Conservation (phyloP, 2,888 invertebrate species). For the Petrophora chlorosata region DNA sequence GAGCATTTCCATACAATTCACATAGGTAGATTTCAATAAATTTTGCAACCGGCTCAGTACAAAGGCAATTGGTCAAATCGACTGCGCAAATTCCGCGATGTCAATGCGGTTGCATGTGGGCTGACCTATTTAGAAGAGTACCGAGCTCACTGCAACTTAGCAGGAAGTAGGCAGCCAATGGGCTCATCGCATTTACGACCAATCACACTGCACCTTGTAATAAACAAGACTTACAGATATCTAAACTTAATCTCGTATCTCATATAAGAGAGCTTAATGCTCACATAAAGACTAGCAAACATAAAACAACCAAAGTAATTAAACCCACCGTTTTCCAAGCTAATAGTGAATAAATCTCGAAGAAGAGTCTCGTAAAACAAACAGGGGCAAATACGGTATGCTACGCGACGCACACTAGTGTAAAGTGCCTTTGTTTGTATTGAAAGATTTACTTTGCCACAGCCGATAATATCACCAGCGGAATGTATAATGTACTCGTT, state of each 20-base stretch:
- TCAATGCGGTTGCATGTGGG: slow-evolving; percentile 34
- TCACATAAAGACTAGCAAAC: slow-evolving; percentile 55
- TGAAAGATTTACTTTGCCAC: slow-evolving; percentile 50
- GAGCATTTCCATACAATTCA: slow-evolving; percentile 11
- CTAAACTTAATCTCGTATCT: slow-evolving; percentile 16
- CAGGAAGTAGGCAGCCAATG: slow-evolving; percentile 22
- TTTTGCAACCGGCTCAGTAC: slow-evolving; percentile 16
- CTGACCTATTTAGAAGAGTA: slow-evolving; percentile 33
- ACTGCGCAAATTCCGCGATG: slow-evolving; percentile 34
- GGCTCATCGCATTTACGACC: slow-evolving; percentile 18
- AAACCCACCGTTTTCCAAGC: slow-evolving; percentile 67
- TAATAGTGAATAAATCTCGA: slow-evolving; percentile 64
- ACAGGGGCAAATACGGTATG: slow-evolving; percentile 52
- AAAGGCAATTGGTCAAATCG: slow-evolving; percentile 29
- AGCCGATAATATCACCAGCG: slow-evolving; percentile 40
- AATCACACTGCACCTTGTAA: slow-evolving; percentile 12
- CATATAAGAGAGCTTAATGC: slow-evolving; percentile 39
- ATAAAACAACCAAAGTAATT: slow-evolving; percentile 65
- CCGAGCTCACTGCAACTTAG: slow-evolving; percentile 9
- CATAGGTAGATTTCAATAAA: slow-evolving; percentile 4
- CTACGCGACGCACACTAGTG: slow-evolving; percentile 33
- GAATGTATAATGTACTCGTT: slow-evolving; percentile 33
- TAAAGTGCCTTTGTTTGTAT: slow-evolving; percentile 45
- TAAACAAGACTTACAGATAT: slow-evolving; percentile 10
- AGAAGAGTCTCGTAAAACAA: slow-evolving; percentile 60